Conservation (phyloP, 2,888 invertebrate species). For the Pristionchus arcanus region DNA sequence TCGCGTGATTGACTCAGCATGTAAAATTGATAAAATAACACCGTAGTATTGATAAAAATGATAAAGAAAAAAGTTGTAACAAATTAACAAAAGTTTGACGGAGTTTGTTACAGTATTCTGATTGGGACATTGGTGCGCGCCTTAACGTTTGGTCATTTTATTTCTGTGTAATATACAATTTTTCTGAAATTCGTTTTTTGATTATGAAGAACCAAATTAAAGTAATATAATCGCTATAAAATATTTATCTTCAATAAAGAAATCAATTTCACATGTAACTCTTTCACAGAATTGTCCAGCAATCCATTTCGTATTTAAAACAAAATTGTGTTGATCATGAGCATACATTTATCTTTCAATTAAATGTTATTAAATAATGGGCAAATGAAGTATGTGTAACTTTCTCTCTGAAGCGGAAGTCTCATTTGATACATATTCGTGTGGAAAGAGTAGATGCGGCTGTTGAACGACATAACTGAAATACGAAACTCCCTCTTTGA, state of each 20-base stretch:
- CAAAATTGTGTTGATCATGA: background rate
- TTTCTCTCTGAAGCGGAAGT: background rate
- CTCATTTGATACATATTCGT: conserved; percentile 8
- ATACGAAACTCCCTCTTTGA: background rate
- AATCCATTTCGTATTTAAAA: background rate
- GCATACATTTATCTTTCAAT: background rate
- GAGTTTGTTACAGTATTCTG: background rate
- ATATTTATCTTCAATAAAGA: too few species aligned
- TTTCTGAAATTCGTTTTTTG: too few species aligned
- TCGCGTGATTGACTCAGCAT: background rate
- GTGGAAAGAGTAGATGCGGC: conserved; percentile 47
- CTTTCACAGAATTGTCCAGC: too few species aligned
- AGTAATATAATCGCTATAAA: too few species aligned
- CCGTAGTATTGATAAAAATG: background rate
- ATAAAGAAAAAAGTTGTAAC: conserved; percentile 4
- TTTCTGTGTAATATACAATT: too few species aligned
- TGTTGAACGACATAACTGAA: conserved; percentile 36
- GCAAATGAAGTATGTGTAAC: background rate
- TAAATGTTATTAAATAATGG: background rate
- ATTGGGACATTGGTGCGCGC: background rate
- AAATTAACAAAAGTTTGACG: background rate
- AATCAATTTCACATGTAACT: too few species aligned
- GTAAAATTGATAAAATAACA: background rate
- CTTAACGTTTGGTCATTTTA: too few species aligned
- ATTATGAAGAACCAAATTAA: too few species aligned